Evolutionary conservation across 2,113 vertebrate species (phyloP).

Genomic region (Pogona vitticeps): DNA sequence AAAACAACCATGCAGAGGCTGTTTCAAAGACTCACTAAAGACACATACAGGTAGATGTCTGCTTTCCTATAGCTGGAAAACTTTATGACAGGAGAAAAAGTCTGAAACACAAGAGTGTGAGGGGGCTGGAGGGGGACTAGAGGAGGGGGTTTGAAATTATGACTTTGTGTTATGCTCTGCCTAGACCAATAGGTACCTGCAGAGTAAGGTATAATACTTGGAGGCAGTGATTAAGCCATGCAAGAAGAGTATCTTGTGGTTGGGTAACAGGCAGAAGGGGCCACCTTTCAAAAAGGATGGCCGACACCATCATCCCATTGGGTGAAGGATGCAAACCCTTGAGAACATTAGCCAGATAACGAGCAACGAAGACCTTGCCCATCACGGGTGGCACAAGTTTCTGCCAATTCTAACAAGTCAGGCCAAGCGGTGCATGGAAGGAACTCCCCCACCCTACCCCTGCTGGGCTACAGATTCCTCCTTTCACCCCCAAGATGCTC

Average conservation of each 20-base stretch:
- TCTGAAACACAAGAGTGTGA: too few relatives aligned
- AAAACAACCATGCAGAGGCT: not conserved
- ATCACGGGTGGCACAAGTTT: rapidly evolving
- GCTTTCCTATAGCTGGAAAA: not conserved
- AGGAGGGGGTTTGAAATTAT: not conserved
- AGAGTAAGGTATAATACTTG: not conserved
- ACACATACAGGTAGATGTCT: not conserved
- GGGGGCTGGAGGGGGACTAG: too few relatives aligned
- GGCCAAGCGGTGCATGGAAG: not conserved
- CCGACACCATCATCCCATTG: not conserved
- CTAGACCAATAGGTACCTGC: not conserved
- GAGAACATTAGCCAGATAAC: not conserved
- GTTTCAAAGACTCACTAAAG: too few relatives aligned
- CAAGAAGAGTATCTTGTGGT: not conserved
- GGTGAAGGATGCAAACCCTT: not conserved
- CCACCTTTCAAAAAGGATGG: not conserved
- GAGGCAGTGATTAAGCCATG: not conserved
- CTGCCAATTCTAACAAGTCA: not conserved
- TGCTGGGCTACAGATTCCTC: not conserved
- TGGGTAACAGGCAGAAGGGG: not conserved
- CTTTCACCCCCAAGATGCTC: constrained; percentile 19
- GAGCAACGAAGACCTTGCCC: not conserved
- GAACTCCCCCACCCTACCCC: not conserved
- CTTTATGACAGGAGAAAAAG: not conserved
- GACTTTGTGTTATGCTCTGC: not conserved